These are phyloP conservation scores for Bergia sp. DNA, from an alignment of 92 coral and sea anemone species.

Conservation along the genomic window DNA sequence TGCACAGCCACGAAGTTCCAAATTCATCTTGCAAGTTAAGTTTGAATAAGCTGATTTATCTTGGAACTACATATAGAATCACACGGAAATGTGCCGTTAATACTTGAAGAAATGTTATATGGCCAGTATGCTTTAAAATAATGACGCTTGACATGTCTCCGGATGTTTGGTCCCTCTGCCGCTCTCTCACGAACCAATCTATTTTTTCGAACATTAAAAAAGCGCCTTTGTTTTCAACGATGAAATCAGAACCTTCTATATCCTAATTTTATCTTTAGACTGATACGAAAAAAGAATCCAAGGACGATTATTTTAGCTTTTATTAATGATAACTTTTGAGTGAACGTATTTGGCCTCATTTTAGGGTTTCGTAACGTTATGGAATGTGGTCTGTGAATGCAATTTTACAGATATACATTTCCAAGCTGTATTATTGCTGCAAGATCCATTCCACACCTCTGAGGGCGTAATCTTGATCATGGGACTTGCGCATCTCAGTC, in stretches of 20 bases:
- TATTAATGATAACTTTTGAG: no score
- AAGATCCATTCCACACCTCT: background rate
- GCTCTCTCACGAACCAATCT: background rate
- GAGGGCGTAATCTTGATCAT: background rate
- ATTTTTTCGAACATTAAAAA: background rate
- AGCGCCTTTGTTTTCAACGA: background rate
- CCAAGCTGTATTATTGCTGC: background rate
- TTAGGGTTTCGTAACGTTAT: background rate
- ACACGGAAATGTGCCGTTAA: no score
- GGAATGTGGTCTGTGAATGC: background rate
- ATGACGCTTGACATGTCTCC: background rate
- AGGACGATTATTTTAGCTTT: no score
- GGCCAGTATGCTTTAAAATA: background rate
- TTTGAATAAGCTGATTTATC: no score
- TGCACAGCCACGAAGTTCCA: no score
- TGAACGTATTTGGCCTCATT: background rate
- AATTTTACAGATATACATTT: no score
- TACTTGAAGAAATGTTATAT: no score
- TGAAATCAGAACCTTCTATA: no score
- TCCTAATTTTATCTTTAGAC: no score
- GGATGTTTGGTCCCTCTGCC: background rate
- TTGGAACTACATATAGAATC: no score
- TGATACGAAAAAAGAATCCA: no score
- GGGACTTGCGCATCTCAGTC: background rate
- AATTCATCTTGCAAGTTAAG: no score